Conservation (phyloP, 2,113 vertebrate genomes). For the Ammodytes marinus region DNA sequence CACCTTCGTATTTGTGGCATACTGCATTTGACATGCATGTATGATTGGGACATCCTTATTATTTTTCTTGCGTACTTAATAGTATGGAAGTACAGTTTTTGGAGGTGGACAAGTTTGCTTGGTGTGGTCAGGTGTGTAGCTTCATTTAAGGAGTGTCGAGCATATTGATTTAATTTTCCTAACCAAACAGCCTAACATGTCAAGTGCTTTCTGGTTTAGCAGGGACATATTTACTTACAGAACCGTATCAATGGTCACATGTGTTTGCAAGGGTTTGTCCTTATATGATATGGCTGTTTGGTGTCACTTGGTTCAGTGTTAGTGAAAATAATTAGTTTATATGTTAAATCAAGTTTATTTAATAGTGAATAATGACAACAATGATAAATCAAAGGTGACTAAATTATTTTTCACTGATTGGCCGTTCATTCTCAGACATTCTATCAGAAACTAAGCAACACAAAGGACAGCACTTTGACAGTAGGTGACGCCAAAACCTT, state of each 20-base stretch:
- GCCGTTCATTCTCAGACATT: too few species aligned
- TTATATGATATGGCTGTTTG: neutral
- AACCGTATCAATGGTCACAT: neutral
- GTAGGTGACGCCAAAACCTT: too few species aligned
- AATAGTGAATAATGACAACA: too few species aligned
- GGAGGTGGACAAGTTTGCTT: neutral
- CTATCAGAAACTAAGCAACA: too few species aligned
- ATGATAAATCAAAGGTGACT: too few species aligned
- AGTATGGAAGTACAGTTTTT: too few species aligned
- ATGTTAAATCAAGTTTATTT: neutral
- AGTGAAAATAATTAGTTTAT: neutral
- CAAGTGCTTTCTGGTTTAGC: neutral
- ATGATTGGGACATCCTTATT: too few species aligned
- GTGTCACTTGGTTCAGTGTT: neutral
- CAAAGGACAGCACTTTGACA: too few species aligned
- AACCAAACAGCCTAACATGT: neutral
- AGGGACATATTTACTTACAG: neutral
- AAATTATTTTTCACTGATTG: neutral
- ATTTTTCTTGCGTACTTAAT: too few species aligned
- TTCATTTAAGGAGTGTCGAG: neutral
- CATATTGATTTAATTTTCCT: neutral
- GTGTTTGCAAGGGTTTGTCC: neutral
- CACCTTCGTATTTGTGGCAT: too few species aligned
- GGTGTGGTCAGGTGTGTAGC: slow-evolving; percentile 10
- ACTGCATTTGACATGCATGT: too few species aligned